Base-by-base conservation (phyloP, 2,113 vertebrate species). In the Gallinago paraguaiae region DNA sequence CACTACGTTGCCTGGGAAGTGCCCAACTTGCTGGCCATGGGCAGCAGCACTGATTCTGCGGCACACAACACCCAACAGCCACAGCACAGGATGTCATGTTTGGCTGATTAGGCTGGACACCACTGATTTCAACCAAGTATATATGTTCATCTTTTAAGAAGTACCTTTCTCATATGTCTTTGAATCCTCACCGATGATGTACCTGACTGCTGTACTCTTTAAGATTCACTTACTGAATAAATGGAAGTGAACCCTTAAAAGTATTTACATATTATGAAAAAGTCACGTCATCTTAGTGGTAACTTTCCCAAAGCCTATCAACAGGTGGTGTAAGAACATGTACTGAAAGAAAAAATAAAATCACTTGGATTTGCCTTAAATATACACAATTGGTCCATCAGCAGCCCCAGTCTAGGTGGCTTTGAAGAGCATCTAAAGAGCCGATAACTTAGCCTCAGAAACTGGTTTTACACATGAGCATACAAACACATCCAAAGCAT, bases 221-320 rank as follows among this genome's bases (percentile, higher is more conserved):
- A 89, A 78, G n/a, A 93, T 46, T 81, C 3, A 63, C 41, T 77
- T 77, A 81, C 43, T 92, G 86, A 93, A 39, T 22, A 79, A 84
- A 83, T 60, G 3, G 31, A 89, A 94, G 39, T 15, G 28, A 94
- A 81, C 4, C 13, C 28, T 45, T 82, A 7, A 41, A 92, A 74
- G 14, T 43, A 79, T 72, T 86, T 67, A 27, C 84, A 50, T 85
- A 65, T 27, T 82, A 76, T 17, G 9, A 65, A 93, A 94, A 88
- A 94, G 39, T 50, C 60, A 92, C 70, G 82, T 86, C 63, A 85
- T 87, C 83, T 88, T 59, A 84, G 60, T 7, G 56, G 61, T 91
- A 68, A 93, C 68, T 95, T 95, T 51, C 72, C 90, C 76, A 92
- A 77, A 89, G 15, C 39, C 60, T 71, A 92, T 18, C 9, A 94